phyloP scores from a whole-genome alignment of 2,113 vertebrate species.

The Delphinapterus leucas region DNA sequence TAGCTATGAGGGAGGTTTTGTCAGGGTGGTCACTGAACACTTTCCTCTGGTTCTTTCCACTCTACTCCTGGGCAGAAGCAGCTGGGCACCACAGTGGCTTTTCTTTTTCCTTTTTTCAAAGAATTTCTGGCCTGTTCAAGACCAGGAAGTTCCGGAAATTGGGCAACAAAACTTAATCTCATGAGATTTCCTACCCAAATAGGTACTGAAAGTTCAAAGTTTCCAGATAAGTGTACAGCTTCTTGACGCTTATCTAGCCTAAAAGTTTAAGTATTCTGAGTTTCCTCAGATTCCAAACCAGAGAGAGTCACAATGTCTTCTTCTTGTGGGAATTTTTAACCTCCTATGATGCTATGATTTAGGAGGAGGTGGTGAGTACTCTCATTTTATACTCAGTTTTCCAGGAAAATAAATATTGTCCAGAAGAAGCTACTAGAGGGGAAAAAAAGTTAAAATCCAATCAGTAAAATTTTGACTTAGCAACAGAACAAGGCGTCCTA shows the following conservation, averaged over 20 bases:
- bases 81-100: background rate
- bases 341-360: background rate
- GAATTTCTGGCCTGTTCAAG: slow-evolving; percentile 7
- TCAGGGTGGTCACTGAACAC: accelerated
- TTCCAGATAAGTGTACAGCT: slow-evolving; percentile 17
- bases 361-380: background rate
- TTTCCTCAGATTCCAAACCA: background rate
- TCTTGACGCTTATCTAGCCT: slow-evolving; percentile 37
- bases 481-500: slow-evolving; percentile 53
- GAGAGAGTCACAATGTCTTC: background rate
- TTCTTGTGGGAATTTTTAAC: background rate
- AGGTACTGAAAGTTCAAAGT: slow-evolving; percentile 33
- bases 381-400: background rate
- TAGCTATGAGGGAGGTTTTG: accelerated
- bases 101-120: background rate
- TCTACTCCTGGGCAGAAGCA: background rate
- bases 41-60: background rate
- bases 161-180: background rate
- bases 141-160: slow-evolving; percentile 44
- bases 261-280: background rate
- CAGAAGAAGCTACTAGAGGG: background rate
- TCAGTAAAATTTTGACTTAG: background rate
- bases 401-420: background rate
- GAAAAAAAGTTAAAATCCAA: background rate
- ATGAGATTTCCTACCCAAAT: slow-evolving; percentile 27